These are phyloP conservation scores for Ptychodera flava DNA, from an alignment of 35 echinoderm and acorn worm genomes.

Conservation along the genomic window DNA sequence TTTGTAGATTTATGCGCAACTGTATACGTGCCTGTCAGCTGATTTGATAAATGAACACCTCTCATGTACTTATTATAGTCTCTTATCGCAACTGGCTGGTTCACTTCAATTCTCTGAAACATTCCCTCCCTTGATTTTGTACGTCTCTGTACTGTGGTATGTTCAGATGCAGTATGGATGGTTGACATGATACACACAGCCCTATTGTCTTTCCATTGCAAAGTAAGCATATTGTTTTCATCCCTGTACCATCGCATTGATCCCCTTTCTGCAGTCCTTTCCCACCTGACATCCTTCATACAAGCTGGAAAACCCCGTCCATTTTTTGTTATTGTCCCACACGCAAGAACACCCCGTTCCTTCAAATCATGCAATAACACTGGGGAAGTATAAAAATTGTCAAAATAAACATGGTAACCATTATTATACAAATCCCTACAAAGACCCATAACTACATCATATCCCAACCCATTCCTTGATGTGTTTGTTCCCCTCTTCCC, in stretches of 20 bases:
- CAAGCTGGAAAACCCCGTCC: background rate
- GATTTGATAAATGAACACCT: background rate
- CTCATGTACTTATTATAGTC: background rate
- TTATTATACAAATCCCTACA: background rate
- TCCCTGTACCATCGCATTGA: background rate
- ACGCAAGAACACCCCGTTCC: background rate
- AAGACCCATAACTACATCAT: background rate
- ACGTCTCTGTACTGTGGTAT: background rate
- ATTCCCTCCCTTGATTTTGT: background rate
- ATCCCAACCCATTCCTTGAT: background rate
- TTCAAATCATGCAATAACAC: background rate
- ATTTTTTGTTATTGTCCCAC: background rate
- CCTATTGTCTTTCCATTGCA: background rate
- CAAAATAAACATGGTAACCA: background rate
- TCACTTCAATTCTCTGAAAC: background rate
- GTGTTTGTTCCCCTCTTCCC: background rate
- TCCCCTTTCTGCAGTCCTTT: background rate
- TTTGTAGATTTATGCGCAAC: background rate
- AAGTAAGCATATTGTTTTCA: background rate
- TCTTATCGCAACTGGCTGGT: background rate
- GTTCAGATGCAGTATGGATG: background rate
- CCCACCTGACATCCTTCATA: background rate
- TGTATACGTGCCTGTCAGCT: background rate
- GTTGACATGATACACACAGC: background rate
- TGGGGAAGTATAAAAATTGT: background rate